phyloP scores from a whole-genome alignment of 2,797 vertebrate genomes.

The Lutjanus argentimaculatus region DNA sequence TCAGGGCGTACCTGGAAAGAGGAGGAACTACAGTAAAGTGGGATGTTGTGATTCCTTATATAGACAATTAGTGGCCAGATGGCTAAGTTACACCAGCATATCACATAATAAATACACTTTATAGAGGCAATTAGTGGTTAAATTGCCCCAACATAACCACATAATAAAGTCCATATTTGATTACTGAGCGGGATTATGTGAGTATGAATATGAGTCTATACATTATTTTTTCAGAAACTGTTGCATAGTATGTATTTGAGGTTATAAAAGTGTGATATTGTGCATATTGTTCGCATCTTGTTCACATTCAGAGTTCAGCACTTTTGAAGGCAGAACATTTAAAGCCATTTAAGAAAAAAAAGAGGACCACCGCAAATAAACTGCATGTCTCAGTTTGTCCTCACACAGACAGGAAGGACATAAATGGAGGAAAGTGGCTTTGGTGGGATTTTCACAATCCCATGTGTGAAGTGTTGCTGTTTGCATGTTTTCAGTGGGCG shows the following conservation, averaged over 20 bases:
- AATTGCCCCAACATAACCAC: too few relatives aligned
- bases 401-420: background rate
- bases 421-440: background rate
- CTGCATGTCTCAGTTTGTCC: slow-evolving; percentile 4
- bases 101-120: too few relatives aligned
- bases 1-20: too few relatives aligned
- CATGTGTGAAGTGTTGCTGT: slow-evolving; percentile 17
- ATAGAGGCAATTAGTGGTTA: too few relatives aligned
- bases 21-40: too few relatives aligned
- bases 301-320: background rate
- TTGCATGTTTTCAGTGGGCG: slow-evolving; percentile 14
- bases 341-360: background rate
- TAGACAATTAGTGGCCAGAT: too few relatives aligned
- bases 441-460: slow-evolving; percentile 24
- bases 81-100: too few relatives aligned
- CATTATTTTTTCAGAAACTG: too few relatives aligned
- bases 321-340: background rate
- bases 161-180: too few relatives aligned
- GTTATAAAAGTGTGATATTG: background rate
- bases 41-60: too few relatives aligned
- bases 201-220: too few relatives aligned
- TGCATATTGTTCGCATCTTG: background rate
- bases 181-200: too few relatives aligned
- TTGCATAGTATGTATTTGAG: background rate
- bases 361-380: background rate